Conservation (phyloP, 2,113 vertebrate species). For the Diphyllodes magnificus region DNA sequence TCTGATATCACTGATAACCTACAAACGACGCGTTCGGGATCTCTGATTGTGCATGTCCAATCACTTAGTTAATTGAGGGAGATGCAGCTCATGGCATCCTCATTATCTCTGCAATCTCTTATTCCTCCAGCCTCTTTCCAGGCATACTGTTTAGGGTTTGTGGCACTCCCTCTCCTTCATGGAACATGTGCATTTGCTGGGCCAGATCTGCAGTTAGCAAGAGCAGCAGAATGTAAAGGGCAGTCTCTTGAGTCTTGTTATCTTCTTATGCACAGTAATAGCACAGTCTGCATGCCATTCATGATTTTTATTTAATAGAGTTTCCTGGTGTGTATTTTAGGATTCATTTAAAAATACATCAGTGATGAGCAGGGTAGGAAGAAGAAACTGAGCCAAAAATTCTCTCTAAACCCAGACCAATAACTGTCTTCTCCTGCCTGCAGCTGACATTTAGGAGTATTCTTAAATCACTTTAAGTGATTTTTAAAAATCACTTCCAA, state of each 20-base stretch:
- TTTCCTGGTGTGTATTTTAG: conserved; percentile 57
- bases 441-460: conserved; percentile 49
- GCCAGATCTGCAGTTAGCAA: conserved; percentile 21
- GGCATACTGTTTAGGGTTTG: background rate
- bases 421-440: conserved; percentile 41
- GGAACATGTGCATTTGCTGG: background rate
- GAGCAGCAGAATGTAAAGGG: conserved; percentile 58
- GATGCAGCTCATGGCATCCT: conserved; percentile 11
- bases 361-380: conserved; percentile 29
- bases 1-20: conserved; percentile 52
- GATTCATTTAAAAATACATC: conserved; percentile 66
- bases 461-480: conserved; percentile 49
- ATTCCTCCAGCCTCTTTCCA: background rate
- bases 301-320: conserved; percentile 61
- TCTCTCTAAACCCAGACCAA: conserved; percentile 42
- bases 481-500: conserved; percentile 56
- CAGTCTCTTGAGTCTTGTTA: conserved; percentile 56
- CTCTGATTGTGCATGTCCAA: conserved; percentile 35
- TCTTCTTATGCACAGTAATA: conserved; percentile 64
- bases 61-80: conserved; percentile 60
- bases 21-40: conserved; percentile 5
- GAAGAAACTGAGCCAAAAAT: conserved; percentile 39
- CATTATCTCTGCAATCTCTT: conserved; percentile 37
- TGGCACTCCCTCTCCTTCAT: background rate
- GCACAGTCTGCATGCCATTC: conserved; percentile 48